Conservation (phyloP, 2,888 invertebrate species). For the Crepidodera aurea region DNA sequence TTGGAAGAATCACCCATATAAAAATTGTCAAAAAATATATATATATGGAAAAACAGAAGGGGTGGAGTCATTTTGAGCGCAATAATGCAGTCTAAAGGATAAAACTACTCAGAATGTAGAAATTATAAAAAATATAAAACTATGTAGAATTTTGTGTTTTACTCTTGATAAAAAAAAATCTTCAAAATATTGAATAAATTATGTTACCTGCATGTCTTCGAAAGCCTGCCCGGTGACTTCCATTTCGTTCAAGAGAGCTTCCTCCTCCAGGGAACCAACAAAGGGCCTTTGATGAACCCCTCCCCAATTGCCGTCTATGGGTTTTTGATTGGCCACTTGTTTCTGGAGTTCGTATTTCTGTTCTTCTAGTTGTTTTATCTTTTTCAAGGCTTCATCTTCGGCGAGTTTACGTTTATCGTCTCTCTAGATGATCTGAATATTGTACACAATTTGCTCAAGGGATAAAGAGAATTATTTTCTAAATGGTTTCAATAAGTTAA, state of each 20-base stretch:
- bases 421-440: constrained; percentile 82
- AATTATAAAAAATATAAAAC: no score
- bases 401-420: constrained; percentile 90
- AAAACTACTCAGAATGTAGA: no score
- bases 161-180: no score
- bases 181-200: no score
- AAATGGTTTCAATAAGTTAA: neutral
- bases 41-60: no score
- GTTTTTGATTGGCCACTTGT: constrained; percentile 86
- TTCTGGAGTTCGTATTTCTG: constrained; percentile 92
- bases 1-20: no score
- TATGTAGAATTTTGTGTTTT: no score
- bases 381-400: constrained; percentile 93
- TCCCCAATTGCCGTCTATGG: constrained; percentile 62
- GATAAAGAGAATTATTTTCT: neutral
- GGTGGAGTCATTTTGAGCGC: no score
- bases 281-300: constrained; percentile 70
- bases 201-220: constrained; percentile 96
- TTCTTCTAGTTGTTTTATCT: constrained; percentile 94
- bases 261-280: constrained; percentile 87
- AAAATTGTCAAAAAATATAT: no score
- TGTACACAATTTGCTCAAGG: constrained; percentile 11
- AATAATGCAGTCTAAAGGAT: no score
- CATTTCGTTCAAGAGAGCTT: constrained; percentile 97
- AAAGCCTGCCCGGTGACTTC: constrained; percentile 99